Evolutionary conservation across 2,113 vertebrate species (phyloP).

Genomic region (Mormyrus lacerda): DNA sequence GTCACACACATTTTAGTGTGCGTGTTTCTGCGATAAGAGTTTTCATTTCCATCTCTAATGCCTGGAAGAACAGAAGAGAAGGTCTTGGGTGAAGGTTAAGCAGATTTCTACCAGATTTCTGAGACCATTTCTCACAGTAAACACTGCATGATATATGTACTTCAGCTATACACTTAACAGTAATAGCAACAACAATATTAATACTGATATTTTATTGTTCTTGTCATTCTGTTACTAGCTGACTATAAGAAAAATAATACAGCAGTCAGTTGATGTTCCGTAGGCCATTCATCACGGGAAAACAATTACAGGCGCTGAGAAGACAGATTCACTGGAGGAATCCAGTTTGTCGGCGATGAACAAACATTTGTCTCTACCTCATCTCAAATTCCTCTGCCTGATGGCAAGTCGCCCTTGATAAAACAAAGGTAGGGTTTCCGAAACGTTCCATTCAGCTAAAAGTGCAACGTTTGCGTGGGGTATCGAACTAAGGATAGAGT

Average conservation of each 20-base stretch:
- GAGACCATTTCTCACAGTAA: background rate
- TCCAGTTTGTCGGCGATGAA: slow-evolving; percentile 1
- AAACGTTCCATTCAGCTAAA: background rate
- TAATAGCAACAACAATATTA: background rate
- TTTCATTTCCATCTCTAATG: background rate
- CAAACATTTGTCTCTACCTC: background rate
- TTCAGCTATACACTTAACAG: background rate
- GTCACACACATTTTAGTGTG: background rate
- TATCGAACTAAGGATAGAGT: slow-evolving; percentile 16
- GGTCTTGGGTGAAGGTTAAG: background rate
- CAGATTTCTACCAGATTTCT: background rate
- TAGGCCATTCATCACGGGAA: background rate
- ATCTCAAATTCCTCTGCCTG: background rate
- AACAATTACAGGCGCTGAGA: background rate
- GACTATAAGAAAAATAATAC: slow-evolving; percentile 2
- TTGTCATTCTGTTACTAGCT: background rate
- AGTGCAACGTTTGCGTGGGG: background rate
- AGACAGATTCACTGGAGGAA: background rate
- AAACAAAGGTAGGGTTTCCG: slow-evolving; percentile 15
- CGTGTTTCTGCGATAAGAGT: background rate
- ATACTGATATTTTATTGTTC: background rate
- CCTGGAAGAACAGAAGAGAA: background rate
- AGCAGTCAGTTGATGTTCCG: background rate
- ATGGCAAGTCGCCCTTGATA: slow-evolving; percentile 17
- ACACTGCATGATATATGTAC: background rate